phyloP scores from a whole-genome alignment of 2,888 invertebrate genomes.

The Ashinkailepas kermadecensis region DNA sequence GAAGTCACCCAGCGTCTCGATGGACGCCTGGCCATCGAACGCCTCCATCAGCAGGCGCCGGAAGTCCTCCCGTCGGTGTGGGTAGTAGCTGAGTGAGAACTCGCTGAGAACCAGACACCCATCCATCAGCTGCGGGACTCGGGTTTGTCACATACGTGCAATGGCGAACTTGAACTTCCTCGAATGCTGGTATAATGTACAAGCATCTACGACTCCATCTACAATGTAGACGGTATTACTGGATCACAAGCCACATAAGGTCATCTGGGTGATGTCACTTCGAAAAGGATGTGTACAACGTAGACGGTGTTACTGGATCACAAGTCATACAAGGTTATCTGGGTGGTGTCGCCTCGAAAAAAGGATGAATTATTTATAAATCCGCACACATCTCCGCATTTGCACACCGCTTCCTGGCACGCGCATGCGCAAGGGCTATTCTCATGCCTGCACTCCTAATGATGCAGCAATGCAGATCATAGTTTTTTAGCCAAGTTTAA shows the following conservation, averaged over 20 bases:
- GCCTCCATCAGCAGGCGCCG: constrained; percentile 60
- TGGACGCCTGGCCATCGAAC: constrained; percentile 57
- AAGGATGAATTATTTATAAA: too few relatives aligned
- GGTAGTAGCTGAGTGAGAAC: constrained; percentile 81
- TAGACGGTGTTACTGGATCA: too few relatives aligned
- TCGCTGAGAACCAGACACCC: constrained; percentile 38
- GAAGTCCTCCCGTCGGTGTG: constrained; percentile 66
- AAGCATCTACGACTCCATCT: not conserved
- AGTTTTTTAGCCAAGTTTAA: too few relatives aligned
- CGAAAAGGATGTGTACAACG: not conserved
- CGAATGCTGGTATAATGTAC: not conserved
- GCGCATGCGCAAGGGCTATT: too few relatives aligned
- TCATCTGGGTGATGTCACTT: not conserved
- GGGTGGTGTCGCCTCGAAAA: too few relatives aligned
- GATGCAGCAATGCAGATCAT: too few relatives aligned
- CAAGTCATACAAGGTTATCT: too few relatives aligned
- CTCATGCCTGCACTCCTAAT: too few relatives aligned
- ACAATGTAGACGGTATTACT: not conserved
- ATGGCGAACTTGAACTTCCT: not conserved
- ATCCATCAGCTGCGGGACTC: not conserved
- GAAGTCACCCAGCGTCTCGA: constrained; percentile 74
- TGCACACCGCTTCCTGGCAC: too few relatives aligned
- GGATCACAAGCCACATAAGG: not conserved
- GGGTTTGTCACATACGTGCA: not conserved
- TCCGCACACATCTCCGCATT: too few relatives aligned